Percentiles rank a stretch among this genome's conserved stretches.
These are phyloP conservation scores for Ctenopoma multispine DNA, from an alignment of 2,797 vertebrate species.

Conservation along the genomic window DNA sequence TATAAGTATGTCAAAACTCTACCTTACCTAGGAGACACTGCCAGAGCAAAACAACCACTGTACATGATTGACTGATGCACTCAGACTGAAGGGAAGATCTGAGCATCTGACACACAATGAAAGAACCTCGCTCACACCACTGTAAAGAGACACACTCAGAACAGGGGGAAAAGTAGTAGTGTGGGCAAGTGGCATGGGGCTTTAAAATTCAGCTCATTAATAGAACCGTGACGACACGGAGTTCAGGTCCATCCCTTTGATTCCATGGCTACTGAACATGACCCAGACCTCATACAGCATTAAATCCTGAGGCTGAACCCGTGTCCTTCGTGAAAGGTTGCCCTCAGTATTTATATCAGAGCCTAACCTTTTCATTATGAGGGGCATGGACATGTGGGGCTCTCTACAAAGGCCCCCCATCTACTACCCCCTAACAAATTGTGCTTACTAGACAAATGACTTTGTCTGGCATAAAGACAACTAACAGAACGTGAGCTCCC, in stretches of 20 bases:
- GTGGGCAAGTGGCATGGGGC: slow-evolving; percentile 4
- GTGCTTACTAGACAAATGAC: slow-evolving; percentile 64
- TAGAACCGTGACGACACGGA: slow-evolving; percentile 12
- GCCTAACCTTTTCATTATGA: slow-evolving; percentile 54
- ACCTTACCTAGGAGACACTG: slow-evolving; percentile 34
- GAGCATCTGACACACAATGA: slow-evolving; percentile 45
- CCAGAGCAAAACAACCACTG: slow-evolving; percentile 47
- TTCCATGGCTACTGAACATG: slow-evolving; percentile 36
- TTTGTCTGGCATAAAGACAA: slow-evolving; percentile 39
- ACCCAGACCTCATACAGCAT: slow-evolving; percentile 29
- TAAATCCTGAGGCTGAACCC: slow-evolving; percentile 40
- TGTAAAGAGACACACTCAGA: slow-evolving; percentile 14
- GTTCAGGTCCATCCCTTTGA: slow-evolving; percentile 22
- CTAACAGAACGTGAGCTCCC: slow-evolving; percentile 26
- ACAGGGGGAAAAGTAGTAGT: slow-evolving; percentile 18
- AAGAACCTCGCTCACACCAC: slow-evolving; percentile 28
- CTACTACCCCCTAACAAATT: slow-evolving; percentile 41
- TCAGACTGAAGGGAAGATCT: slow-evolving; percentile 52
- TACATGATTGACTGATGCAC: slow-evolving; percentile 43
- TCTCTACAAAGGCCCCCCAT: slow-evolving; percentile 37
- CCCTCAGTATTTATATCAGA: slow-evolving; percentile 58
- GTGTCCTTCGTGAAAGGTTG: slow-evolving; percentile 49
- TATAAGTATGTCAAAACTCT: slow-evolving; percentile 15
- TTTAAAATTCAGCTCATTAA: slow-evolving; percentile 20
- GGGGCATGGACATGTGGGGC: slow-evolving; percentile 12